These are phyloP conservation scores for Notoglanidium macrostoma DNA, from an alignment of 2,797 vertebrate species.

Conservation along the genomic window DNA sequence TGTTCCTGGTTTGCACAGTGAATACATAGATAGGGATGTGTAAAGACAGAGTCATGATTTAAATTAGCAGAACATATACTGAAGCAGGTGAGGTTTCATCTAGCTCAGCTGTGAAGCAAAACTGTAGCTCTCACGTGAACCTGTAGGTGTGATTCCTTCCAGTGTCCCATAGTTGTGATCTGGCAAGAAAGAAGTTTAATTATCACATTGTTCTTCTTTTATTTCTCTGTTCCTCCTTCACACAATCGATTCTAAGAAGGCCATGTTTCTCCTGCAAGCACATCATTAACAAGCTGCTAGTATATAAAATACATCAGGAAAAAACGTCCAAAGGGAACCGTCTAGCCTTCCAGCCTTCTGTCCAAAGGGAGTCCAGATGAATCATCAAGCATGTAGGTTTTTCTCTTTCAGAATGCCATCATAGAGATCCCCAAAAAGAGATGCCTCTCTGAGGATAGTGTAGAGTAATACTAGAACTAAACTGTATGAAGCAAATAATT, in stretches of 20 bases:
- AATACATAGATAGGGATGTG: neutral
- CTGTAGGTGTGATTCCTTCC: conserved; percentile 15
- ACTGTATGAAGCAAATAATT: neutral
- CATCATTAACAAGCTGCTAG: conserved; percentile 29
- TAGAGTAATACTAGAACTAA: neutral
- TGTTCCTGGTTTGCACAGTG: neutral
- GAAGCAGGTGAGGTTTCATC: conserved; percentile 14
- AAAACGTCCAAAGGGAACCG: conserved; percentile 16
- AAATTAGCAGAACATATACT: neutral
- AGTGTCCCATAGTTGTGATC: conserved; percentile 1
- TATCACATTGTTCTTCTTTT: conserved; percentile 29
- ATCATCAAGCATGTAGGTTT: conserved; percentile 8
- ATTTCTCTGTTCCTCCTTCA: conserved; percentile 26
- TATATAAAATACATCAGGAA: conserved; percentile 24
- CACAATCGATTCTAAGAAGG: conserved; percentile 3
- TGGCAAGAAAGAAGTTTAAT: conserved; percentile 16
- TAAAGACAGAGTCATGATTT: neutral
- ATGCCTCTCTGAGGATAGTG: neutral
- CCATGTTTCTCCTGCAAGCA: conserved; percentile 17
- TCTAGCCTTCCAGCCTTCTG: conserved; percentile 2
- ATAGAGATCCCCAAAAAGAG: neutral
- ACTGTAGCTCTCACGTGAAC: neutral
- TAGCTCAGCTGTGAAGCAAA: conserved; percentile 4
- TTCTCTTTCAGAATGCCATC: neutral
- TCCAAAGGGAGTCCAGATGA: conserved; percentile 11